Evolutionary conservation across 2,113 vertebrate genomes (phyloP), one percentile per base, ranked within the genome.

Genomic region (Cathartes aura): DNA sequence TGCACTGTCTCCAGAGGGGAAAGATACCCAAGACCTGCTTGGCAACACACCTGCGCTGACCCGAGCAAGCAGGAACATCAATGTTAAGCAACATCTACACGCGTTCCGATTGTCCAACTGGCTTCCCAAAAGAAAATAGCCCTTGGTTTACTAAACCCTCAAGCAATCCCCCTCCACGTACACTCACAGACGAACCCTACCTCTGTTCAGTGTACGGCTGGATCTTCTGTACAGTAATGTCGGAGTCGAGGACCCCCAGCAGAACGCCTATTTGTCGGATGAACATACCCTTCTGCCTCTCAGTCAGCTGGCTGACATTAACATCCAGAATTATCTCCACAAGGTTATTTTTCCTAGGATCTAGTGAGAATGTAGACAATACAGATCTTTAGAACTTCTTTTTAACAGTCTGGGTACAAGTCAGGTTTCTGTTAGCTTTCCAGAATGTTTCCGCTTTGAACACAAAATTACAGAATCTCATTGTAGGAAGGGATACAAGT

Each of bases 261-360:
- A 99, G 98, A 34, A 99, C 99, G 0, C 99, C 99, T 1, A 99
- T 99, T 96, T 99, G 99, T 34, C 99, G 98, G 96, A 99, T 99
- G 94, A 99, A 99, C 99, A 99, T 99, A 58, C 99, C 99, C 43
- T 99, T 99, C 98, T 99, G 99, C 21, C 99, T 98, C 96, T 99
- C 99, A 2, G 99, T 99, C 81, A 99, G 98, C 97, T 99, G 99
- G 70, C 99, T 99, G 64, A 99, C 99, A 0, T 98, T 97, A 29
- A 99, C 99, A 93, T 99, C 99, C 97, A 99, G 97, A 82, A 99
- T 98, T 94, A 99, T 98, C 98, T 99, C 99, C 98, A 99, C 99
- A 52, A 99, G 98, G 96, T 99, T 99, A 23, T 97, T 99, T 67
- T 99, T 99, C 94, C 98, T 99, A 50, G 98, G 87, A 96, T 99